These are phyloP conservation scores for Isoperla grammatica DNA, from an alignment of 2,888 invertebrate genomes.

Conservation along the genomic window DNA sequence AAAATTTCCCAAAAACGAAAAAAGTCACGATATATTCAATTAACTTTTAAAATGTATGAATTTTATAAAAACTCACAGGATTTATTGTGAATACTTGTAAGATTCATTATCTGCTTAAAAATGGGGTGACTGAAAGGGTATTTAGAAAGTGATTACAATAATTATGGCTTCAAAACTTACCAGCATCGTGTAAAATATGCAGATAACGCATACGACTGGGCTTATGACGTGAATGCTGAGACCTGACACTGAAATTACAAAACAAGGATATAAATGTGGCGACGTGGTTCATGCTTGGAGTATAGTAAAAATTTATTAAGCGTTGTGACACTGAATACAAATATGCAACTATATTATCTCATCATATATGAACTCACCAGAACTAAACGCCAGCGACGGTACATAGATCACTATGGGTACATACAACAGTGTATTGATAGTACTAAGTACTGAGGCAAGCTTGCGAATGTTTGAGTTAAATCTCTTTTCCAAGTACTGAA, in stretches of 20 bases:
- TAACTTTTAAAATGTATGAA: too few relatives aligned
- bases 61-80: too few relatives aligned
- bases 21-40: too few relatives aligned
- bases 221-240: conserved; percentile 45
- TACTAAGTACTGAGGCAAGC: background rate
- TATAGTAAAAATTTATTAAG: too few relatives aligned
- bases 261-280: conserved; percentile 4
- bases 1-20: too few relatives aligned
- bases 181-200: conserved; percentile 47
- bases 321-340: too few relatives aligned
- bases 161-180: conserved; percentile 39
- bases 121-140: too few relatives aligned
- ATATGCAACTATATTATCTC: too few relatives aligned
- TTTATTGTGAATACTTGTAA: too few relatives aligned
- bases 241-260: conserved; percentile 42
- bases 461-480: background rate
- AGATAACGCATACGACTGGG: conserved; percentile 43
- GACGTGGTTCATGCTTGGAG: too few relatives aligned
- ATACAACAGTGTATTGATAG: conserved; percentile 40
- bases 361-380: conserved; percentile 53
- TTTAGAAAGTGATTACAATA: too few relatives aligned
- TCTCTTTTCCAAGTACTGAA: conserved; percentile 1
- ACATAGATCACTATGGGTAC: conserved; percentile 64
- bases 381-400: conserved; percentile 62
- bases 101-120: too few relatives aligned